phyloP scores from a whole-genome alignment of 2,888 invertebrate genomes.

The Hyles lineata region DNA sequence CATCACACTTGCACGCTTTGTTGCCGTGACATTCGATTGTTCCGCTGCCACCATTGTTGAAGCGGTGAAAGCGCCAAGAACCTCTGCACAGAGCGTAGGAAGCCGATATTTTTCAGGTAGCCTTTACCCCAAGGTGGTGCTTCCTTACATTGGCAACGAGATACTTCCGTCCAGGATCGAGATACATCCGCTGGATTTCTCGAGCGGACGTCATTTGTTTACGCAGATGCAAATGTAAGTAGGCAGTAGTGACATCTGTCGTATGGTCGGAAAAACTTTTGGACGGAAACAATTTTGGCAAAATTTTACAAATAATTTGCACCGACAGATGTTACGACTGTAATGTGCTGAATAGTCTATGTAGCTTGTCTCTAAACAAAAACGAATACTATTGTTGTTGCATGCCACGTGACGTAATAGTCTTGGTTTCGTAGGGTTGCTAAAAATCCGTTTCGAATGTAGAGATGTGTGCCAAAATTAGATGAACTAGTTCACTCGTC shows the following conservation, averaged over 20 bases:
- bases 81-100: slow-evolving; percentile 34
- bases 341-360: not conserved
- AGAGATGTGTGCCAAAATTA: slow-evolving; percentile 29
- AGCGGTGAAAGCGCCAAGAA: slow-evolving; percentile 29
- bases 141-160: slow-evolving; percentile 41
- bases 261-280: not conserved
- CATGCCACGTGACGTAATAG: slow-evolving; percentile 21
- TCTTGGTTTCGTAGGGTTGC: not conserved
- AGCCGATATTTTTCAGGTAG: slow-evolving; percentile 44
- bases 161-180: slow-evolving; percentile 42
- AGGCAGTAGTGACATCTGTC: slow-evolving; percentile 17
- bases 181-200: slow-evolving; percentile 44
- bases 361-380: not conserved
- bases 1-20: slow-evolving; percentile 37
- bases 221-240: slow-evolving; percentile 30
- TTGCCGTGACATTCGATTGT: slow-evolving; percentile 42
- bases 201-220: slow-evolving; percentile 43
- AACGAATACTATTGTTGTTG: not conserved
- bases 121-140: slow-evolving; percentile 41
- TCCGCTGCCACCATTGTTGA: slow-evolving; percentile 36
- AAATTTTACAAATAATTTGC: not conserved
- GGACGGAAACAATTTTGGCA: not conserved
- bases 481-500: slow-evolving; percentile 37
- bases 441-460: not conserved
- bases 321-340: slow-evolving; percentile 15